Evolutionary conservation across 2,113 vertebrate species (phyloP), one percentile per base, ranked within the genome.

Genomic region (Actinemys pallida): DNA sequence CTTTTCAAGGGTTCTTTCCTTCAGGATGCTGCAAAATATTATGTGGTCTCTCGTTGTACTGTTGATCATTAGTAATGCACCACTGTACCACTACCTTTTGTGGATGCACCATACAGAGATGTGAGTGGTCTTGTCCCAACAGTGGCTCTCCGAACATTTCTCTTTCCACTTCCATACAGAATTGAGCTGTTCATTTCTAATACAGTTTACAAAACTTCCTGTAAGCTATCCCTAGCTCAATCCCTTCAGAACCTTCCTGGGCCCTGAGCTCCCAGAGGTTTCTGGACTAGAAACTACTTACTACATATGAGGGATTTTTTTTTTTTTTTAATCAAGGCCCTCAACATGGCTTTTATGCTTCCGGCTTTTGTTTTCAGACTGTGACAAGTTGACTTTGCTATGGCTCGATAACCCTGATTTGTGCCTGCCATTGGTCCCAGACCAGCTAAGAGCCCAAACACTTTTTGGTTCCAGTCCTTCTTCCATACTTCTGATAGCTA

Each of bases 31-130:
- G 1, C 31, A 88, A 92, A 84, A 16, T 14, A 10, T 11, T 12
- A 35, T 19, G 39, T 10, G 3, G 42, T 62, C 17, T 12, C 39
- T 16, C 7, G 3, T 57, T 57, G 56, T 65, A 35, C 14, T 35
- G 20, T 2, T 16, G 72, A n/a, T 31, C 39, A 53, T 31, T 62
- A 62, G 56, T 0, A 62, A 6, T 0, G 0, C 35, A 6, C 45
- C 79, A 31, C 14, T 65, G 31, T 35, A 65, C 14, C 29, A 35
- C 14, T 35, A 56, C 45, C 56, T 42, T 79, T 72, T 47, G 50
- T 56, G 29, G 50, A 11, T 31, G 53, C 62, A n/a, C 50, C 52
- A 7, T 56, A n/a, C 16, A 1, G 4, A 49, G 27, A 56, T 22
- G 25, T 65, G 59, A 65, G 31, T 65, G 59, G 13, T 31, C 31